Base-by-base conservation (phyloP, 2,888 invertebrate species). In the Nephrotoma flavescens region DNA sequence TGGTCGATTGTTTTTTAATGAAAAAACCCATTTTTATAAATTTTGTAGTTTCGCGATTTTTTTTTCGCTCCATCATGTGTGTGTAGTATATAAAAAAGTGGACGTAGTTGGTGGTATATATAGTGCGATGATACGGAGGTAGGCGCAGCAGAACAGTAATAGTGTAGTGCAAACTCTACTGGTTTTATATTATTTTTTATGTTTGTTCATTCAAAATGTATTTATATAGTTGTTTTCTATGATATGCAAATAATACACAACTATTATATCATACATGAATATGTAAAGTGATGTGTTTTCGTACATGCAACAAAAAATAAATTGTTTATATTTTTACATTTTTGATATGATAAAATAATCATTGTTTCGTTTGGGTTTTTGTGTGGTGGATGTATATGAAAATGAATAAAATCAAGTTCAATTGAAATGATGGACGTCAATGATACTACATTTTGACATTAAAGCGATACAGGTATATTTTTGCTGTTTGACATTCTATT, bases 1-100 rank as follows among this genome's bases (percentile, higher is more conserved):
- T 84, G 42, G 42, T 84, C 42, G 84, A 84, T 84, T 84, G 84
- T 84, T 84, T 84, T 71, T 84, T 84, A 84, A 84, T 84, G 84
- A 84, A 84, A 84, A 84, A 42, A 84, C 42, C 71, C 19, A 71
- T 71, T 71, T 71, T 71, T 71, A 71, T 71, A 71, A 71, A 71
- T 71, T 71, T 71, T 71, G 71, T 71, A 71, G 71, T 71, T 71
- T 71, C 31, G 71, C 71, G 71, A 31, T 57, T 57, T 57, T 15
- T 19, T 57, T 15, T 15, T 4, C 52, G 5, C 15, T 31, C 2
- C 31, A 31, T 31, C 31, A 31, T 31, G 31, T 31, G 52, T 52
- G 15, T 52, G 52, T 15, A 31, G 52, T 15, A 2, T 31, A 31
- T 31, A 31, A 31, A 31, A 31, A 31, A 31, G 31, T 31, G 31